Conservation (phyloP, 2,113 vertebrate genomes). For the Microtus oregoni region DNA sequence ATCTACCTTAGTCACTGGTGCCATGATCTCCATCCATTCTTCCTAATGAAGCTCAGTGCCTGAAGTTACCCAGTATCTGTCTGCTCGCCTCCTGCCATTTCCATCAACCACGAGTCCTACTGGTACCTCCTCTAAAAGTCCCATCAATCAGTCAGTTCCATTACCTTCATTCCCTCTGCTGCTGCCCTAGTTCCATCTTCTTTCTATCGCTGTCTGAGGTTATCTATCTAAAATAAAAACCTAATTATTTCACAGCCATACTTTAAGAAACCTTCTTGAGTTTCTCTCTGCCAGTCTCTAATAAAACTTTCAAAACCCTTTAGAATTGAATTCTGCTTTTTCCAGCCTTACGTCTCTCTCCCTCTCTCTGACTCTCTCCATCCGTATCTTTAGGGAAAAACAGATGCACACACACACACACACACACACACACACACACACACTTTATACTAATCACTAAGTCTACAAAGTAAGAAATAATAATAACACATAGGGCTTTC, state of each 20-base stretch:
- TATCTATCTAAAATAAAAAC: constrained; percentile 66
- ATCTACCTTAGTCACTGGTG: background rate
- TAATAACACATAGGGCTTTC: background rate
- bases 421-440: background rate
- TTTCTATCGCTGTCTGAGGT: constrained; percentile 21
- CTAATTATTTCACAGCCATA: constrained; percentile 49
- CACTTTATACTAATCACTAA: background rate
- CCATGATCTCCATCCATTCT: background rate
- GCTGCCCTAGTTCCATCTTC: background rate
- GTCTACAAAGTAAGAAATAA: constrained; percentile 13
- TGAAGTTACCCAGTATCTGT: background rate
- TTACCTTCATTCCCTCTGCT: constrained; percentile 13
- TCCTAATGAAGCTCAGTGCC: background rate
- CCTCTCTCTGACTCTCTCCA: background rate
- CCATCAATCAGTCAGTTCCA: background rate
- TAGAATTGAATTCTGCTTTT: constrained; percentile 32
- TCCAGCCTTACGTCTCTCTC: background rate
- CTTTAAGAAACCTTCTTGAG: background rate
- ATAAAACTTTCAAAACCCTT: constrained; percentile 43
- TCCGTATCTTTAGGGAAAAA: background rate
- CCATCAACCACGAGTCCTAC: background rate
- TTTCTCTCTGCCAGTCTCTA: constrained; percentile 50
- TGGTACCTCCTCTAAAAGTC: background rate
- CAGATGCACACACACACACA: background rate
- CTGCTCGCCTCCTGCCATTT: background rate